Evolutionary conservation across 2,797 vertebrate genomes (phyloP).

Genomic region (Strix occidentalis): DNA sequence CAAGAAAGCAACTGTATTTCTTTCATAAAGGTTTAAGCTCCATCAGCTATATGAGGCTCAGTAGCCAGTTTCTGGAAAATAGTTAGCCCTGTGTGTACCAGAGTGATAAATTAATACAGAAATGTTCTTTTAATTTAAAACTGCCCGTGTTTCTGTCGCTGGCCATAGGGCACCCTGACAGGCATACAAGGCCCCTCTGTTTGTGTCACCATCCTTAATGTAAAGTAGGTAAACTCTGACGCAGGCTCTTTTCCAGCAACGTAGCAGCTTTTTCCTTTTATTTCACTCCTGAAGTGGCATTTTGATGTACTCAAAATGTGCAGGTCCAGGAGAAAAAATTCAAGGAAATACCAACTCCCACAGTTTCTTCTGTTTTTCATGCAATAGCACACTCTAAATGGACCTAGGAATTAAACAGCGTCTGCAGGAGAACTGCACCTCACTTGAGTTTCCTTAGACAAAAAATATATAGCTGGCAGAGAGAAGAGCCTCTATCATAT

Average conservation of each 20-base stretch:
- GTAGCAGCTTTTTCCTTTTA: conserved; percentile 1
- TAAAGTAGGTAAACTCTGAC: conserved; percentile 31
- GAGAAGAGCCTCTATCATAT: not conserved
- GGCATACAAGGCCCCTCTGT: conserved; percentile 39
- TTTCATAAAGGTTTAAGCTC: conserved; percentile 24
- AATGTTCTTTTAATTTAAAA: conserved; percentile 33
- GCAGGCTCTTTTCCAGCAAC: not conserved
- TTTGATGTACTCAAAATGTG: not conserved
- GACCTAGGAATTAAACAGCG: not conserved
- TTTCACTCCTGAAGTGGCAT: not conserved
- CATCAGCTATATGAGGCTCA: not conserved
- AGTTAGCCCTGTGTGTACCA: conserved; percentile 25
- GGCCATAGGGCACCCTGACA: not conserved
- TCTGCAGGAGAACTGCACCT: not conserved
- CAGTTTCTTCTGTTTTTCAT: not conserved
- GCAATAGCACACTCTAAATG: not conserved
- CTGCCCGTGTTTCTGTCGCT: not conserved
- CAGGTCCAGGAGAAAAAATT: not conserved
- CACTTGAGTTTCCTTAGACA: not conserved
- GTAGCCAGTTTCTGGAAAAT: conserved; percentile 33
- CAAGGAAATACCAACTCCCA: conserved; percentile 1
- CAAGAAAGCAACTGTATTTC: conserved; percentile 53
- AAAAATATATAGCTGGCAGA: not conserved
- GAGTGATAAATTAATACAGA: conserved; percentile 53
- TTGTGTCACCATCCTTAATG: conserved; percentile 34